A percentile compares a stretch with the other conserved stretches of the same genome.
These are phyloP conservation scores for Tenualosa ilisha DNA, from an alignment of 2,797 vertebrate genomes.

Conservation along the genomic window DNA sequence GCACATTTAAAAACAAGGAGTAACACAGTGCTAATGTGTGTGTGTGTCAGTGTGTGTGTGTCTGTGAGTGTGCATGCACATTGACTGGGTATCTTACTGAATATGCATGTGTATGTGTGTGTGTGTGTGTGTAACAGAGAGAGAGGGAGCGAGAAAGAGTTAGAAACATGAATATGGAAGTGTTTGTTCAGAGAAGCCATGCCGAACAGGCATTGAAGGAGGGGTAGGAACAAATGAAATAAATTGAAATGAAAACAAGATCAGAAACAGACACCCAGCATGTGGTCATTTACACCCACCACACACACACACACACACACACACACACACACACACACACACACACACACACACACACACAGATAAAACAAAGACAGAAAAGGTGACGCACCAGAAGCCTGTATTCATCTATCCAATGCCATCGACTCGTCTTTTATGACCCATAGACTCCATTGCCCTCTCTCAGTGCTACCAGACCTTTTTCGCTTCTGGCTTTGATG, in stretches of 20 bases:
- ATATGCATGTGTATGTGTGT: not conserved
- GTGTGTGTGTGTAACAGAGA: not conserved
- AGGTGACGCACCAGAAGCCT: not conserved
- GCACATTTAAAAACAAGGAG: conserved; percentile 2
- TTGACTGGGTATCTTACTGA: not conserved
- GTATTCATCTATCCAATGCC: not conserved
- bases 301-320: too few species aligned
- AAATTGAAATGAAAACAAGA: not conserved
- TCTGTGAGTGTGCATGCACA: not conserved
- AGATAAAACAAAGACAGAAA: too few species aligned
- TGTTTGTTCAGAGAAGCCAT: conserved; percentile 2
- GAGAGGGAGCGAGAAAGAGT: not conserved
- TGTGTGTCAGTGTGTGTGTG: not conserved
- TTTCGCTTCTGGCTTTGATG: not conserved
- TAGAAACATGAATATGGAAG: not conserved
- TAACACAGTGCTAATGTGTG: not conserved
- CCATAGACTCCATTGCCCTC: not conserved
- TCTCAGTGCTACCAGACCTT: not conserved
- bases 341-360: too few species aligned
- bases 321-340: too few species aligned
- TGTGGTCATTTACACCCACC: not conserved
- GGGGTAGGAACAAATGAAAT: not conserved
- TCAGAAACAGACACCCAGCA: not conserved
- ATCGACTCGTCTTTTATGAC: not conserved
- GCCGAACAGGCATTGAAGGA: not conserved